Conservation (phyloP, 2,888 invertebrate species). For the Mechanitis messenoides region DNA sequence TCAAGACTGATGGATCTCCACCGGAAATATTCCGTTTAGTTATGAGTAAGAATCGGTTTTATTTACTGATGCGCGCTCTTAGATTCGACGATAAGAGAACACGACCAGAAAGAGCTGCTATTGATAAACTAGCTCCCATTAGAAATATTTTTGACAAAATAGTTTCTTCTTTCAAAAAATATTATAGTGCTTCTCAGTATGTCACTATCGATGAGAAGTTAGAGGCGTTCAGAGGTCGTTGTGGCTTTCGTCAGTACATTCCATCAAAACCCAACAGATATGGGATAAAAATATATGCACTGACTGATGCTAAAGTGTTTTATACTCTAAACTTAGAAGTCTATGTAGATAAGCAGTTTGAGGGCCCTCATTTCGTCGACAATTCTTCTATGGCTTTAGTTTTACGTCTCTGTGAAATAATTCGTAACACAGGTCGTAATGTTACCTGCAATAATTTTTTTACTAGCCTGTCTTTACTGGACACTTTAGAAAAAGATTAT, state of each 20-base stretch:
- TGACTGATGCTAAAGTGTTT: conserved; percentile 28
- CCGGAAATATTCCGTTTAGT: conserved; percentile 25
- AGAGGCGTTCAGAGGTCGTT: conserved; percentile 25
- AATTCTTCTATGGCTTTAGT: conserved; percentile 15
- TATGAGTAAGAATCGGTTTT: conserved; percentile 20
- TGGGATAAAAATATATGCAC: conserved; percentile 29
- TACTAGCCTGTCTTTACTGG: conserved; percentile 10
- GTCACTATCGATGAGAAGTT: conserved; percentile 27
- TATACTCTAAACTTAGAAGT: conserved; percentile 25
- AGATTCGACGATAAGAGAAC: conserved; percentile 19
- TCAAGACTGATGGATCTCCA: conserved; percentile 26
- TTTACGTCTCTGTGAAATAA: conserved; percentile 13
- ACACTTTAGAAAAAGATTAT: conserved; percentile 10
- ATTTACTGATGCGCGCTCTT: conserved; percentile 19
- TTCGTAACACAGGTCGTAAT: conserved; percentile 17
- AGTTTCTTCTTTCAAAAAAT: conserved; percentile 21
- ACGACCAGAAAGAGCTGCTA: conserved; percentile 9
- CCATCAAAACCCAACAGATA: conserved; percentile 30
- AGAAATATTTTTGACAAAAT: conserved; percentile 25
- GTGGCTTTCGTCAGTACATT: conserved; percentile 24
- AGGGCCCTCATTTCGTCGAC: conserved; percentile 10
- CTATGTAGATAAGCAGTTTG: conserved; percentile 20
- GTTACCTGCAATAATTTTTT: conserved; percentile 15
- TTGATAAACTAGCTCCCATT: conserved; percentile 24
- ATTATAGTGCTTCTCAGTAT: conserved; percentile 23